Percentiles rank a stretch among this genome's conserved stretches.
Conservation (phyloP, 2,888 invertebrate species). For the Calliphora vomitoria region DNA sequence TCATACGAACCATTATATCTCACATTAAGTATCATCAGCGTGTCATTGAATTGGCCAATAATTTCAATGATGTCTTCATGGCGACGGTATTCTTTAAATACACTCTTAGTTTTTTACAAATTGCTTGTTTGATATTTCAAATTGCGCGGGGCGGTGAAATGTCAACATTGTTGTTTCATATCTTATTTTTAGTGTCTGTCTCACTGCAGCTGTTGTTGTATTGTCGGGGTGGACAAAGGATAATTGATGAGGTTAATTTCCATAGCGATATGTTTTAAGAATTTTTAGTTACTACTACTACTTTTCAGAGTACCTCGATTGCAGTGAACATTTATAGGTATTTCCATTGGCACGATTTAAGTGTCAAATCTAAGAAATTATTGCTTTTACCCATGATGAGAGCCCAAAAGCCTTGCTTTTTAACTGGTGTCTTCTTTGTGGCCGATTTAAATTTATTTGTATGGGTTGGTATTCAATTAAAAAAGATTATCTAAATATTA, state of each 20-base stretch:
- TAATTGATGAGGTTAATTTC: constrained; percentile 67
- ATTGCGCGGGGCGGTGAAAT: constrained; percentile 50
- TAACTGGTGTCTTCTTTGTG: constrained; percentile 66
- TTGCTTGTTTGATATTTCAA: constrained; percentile 69
- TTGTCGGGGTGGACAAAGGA: constrained; percentile 71
- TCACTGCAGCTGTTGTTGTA: constrained; percentile 72
- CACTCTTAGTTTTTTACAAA: constrained; percentile 61
- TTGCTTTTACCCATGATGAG: constrained; percentile 66
- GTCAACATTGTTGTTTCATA: constrained; percentile 51
- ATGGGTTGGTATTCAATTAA: constrained; percentile 39
- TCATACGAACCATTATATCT: constrained; percentile 1
- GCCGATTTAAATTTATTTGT: constrained; percentile 57
- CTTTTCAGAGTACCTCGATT: constrained; percentile 56
- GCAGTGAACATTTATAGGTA: constrained; percentile 44
- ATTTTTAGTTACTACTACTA: not conserved
- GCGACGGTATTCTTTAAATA: constrained; percentile 70
- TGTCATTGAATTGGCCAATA: constrained; percentile 50
- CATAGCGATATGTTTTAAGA: not conserved
- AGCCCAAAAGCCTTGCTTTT: constrained; percentile 59
- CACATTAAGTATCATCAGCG: constrained; percentile 66
- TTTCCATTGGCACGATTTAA: constrained; percentile 56
- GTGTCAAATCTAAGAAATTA: constrained; percentile 45
- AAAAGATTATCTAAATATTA: too few relatives aligned
- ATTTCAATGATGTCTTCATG: constrained; percentile 62
- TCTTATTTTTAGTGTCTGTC: constrained; percentile 56